Conservation (phyloP, 2,113 vertebrate species). For the Paradoxurus hermaphroditus region DNA sequence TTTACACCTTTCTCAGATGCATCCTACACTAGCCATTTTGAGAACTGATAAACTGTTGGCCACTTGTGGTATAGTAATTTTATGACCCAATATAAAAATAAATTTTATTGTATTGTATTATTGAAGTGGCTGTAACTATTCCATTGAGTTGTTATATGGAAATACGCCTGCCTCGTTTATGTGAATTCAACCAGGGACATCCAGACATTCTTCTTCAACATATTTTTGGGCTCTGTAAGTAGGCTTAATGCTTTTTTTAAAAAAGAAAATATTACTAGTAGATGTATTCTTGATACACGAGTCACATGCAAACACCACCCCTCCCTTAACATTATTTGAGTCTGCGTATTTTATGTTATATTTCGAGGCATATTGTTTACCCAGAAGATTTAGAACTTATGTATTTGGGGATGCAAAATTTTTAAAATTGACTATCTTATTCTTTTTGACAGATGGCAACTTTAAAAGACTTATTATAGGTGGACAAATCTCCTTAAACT, state of each 20-base stretch:
- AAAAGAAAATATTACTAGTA: conserved; percentile 13
- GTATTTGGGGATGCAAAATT: neutral
- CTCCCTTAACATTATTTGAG: neutral
- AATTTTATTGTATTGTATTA: conserved; percentile 60
- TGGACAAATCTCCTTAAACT: neutral
- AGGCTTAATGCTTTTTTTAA: neutral
- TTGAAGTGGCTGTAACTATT: conserved; percentile 52
- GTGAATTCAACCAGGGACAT: neutral
- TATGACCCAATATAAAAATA: conserved; percentile 66
- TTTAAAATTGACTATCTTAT: neutral
- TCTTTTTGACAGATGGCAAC: conserved; percentile 8
- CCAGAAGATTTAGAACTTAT: conserved; percentile 27
- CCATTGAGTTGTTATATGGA: conserved; percentile 38
- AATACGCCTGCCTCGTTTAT: conserved; percentile 34
- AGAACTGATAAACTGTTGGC: conserved; percentile 52
- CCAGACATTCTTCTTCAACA: conserved; percentile 10
- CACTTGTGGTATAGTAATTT: conserved; percentile 57
- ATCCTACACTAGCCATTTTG: conserved; percentile 5
- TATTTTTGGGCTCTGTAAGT: neutral
- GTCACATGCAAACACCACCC: conserved; percentile 10
- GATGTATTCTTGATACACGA: neutral
- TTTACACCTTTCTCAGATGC: conserved; percentile 51
- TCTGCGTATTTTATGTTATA: conserved; percentile 42
- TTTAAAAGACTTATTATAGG: neutral
- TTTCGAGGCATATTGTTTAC: neutral